Conservation (phyloP, 2,888 invertebrate species). For the Chymomyza amoena region DNA sequence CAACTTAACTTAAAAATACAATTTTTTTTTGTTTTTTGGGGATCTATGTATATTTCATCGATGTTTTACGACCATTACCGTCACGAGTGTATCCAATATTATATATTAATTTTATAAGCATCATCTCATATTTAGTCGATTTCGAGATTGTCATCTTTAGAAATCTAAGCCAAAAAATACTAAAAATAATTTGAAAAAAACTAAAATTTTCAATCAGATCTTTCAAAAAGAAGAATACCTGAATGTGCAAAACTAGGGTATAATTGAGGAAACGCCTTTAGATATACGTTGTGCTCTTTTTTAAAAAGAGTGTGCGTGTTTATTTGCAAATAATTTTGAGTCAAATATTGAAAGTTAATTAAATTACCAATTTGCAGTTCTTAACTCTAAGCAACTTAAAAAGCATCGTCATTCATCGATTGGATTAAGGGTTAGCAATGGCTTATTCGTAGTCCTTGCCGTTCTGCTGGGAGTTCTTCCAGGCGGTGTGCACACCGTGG, state of each 20-base stretch:
- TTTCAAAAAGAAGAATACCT: too few species aligned
- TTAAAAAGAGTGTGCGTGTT: constrained; percentile 22
- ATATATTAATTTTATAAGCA: too few species aligned
- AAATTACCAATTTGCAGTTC: constrained; percentile 2
- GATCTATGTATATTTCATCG: too few species aligned
- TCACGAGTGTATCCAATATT: too few species aligned
- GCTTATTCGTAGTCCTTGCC: neutral
- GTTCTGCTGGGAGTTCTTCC: constrained; percentile 27
- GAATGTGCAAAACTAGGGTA: neutral
- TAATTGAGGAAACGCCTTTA: neutral
- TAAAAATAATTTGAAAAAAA: too few species aligned
- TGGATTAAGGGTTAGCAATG: neutral
- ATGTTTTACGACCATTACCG: too few species aligned
- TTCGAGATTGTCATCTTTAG: too few species aligned
- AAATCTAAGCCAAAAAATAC: too few species aligned
- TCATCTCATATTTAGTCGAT: too few species aligned
- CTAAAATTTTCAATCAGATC: too few species aligned
- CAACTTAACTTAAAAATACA: too few species aligned
- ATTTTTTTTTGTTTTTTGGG: too few species aligned
- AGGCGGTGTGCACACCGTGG: constrained; percentile 55
- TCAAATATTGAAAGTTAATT: neutral
- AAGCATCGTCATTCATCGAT: neutral
- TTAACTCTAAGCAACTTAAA: neutral
- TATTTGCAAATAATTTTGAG: constrained; percentile 35
- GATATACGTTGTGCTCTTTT: constrained; percentile 22